Conservation (phyloP, 1,140 invertebrate genomes). For the Formica selysi region DNA sequence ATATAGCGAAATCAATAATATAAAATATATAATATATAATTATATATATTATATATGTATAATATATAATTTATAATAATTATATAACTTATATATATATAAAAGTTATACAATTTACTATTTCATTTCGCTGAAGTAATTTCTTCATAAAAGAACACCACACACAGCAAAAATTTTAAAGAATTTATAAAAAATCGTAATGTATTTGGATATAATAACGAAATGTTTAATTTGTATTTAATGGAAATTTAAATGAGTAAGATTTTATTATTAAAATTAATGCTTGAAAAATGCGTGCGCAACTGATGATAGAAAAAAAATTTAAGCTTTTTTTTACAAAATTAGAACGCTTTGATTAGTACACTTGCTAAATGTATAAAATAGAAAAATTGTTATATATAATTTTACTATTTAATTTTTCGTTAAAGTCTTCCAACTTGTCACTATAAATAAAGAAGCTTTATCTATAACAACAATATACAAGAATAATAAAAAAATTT, state of each 20-base stretch:
- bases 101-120: neutral
- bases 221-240: neutral
- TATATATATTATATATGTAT: no score
- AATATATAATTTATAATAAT: neutral
- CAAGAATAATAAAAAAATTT: neutral
- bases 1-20: constrained; percentile 6
- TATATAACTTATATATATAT: no score
- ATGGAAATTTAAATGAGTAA: neutral
- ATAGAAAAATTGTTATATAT: neutral
- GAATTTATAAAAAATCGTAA: neutral
- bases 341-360: neutral
- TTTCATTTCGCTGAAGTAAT: neutral
- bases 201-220: neutral
- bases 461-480: neutral
- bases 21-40: neutral
- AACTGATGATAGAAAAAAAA: neutral
- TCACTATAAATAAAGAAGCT: neutral
- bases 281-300: no score
- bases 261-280: neutral
- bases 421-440: neutral
- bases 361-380: neutral
- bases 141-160: neutral
- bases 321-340: neutral
- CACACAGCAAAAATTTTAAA: neutral
- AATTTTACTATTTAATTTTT: neutral